Conservation (phyloP, 2,113 vertebrate species). For the Lates calcarifer region DNA sequence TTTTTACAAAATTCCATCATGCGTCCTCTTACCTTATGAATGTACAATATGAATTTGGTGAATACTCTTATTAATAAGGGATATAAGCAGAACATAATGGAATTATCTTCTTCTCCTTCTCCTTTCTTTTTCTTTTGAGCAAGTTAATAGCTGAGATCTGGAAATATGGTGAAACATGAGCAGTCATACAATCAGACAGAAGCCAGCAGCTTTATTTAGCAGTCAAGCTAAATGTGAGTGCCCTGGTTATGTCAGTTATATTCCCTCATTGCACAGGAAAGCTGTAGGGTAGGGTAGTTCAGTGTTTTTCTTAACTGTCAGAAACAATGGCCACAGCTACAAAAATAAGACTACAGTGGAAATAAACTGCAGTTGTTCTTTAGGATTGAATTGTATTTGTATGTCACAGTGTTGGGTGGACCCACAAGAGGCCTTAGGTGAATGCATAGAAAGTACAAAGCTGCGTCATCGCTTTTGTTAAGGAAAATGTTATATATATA, state of each 20-base stretch:
- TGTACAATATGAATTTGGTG: neutral
- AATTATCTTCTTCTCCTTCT: neutral
- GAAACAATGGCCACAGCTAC: neutral
- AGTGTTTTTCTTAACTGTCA: neutral
- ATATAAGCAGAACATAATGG: neutral
- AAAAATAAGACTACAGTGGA: neutral
- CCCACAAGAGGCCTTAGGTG: neutral
- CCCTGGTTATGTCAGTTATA: neutral
- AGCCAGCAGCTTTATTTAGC: neutral
- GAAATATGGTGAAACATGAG: neutral
- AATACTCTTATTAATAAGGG: neutral
- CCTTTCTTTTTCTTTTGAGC: neutral
- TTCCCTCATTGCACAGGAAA: neutral
- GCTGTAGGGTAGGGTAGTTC: neutral
- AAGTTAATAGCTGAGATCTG: neutral
- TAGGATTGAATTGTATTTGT: too few species aligned
- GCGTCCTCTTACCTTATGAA: neutral
- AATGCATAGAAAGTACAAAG: neutral
- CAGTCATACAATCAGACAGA: neutral
- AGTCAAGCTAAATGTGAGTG: neutral
- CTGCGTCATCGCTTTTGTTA: neutral
- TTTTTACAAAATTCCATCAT: neutral
- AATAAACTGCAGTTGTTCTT: too few species aligned
- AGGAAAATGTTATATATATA: too few species aligned
- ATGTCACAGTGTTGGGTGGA: too few species aligned